Percentiles rank a stretch among this genome's conserved stretches.
These are phyloP conservation scores for Sitobion miscanthi DNA, from an alignment of 1,140 invertebrate species.

Conservation along the genomic window DNA sequence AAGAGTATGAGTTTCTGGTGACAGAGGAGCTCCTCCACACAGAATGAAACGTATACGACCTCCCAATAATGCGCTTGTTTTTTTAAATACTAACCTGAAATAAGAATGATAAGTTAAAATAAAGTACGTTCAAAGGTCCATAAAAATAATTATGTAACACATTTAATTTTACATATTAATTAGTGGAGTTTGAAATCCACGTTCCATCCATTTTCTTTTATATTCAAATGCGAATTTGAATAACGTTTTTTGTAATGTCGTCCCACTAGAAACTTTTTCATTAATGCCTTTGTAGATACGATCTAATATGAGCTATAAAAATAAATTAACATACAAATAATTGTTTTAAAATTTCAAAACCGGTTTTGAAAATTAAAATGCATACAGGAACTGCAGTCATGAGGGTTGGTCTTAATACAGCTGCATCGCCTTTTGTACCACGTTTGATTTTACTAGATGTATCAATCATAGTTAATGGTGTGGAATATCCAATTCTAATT, in stretches of 20 bases:
- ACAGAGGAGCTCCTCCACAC: conserved; percentile 91
- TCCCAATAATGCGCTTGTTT: conserved; percentile 82
- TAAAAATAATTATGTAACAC: background rate
- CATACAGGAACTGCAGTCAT: conserved; percentile 93
- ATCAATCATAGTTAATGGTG: conserved; percentile 93
- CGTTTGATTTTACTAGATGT: conserved; percentile 94
- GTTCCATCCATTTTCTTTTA: conserved; percentile 82
- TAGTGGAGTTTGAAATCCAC: conserved; percentile 84
- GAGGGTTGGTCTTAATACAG: conserved; percentile 88
- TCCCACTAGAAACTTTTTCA: conserved; percentile 84
- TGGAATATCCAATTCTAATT: conserved; percentile 95
- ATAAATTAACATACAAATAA: conserved; percentile 54
- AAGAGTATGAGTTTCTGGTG: conserved; percentile 94
- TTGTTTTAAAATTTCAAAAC: background rate
- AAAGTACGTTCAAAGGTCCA: background rate
- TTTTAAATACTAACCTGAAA: conserved; percentile 75
- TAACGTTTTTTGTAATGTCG: conserved; percentile 75
- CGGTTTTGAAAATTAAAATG: conserved; percentile 54
- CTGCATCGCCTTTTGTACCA: conserved; percentile 89
- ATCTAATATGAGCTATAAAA: conserved; percentile 86
- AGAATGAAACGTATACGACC: conserved; percentile 86
- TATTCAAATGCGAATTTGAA: conserved; percentile 94
- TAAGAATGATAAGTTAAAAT: background rate
- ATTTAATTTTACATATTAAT: conserved; percentile 69
- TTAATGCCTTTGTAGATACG: conserved; percentile 94